phyloP scores from a whole-genome alignment of 2,113 vertebrate species.

The Todiramphus saurophagus region DNA sequence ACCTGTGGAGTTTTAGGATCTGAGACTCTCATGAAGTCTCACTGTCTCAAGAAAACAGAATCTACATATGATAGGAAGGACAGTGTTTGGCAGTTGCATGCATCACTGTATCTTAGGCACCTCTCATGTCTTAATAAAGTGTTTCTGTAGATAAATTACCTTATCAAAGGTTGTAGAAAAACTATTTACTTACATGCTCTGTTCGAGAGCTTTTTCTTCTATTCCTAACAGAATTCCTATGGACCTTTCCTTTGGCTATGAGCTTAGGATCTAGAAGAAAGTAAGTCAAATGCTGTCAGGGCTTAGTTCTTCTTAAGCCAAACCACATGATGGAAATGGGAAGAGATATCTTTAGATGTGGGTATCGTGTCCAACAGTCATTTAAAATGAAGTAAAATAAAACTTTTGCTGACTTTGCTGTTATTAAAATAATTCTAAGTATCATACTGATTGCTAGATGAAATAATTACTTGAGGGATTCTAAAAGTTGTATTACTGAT shows the following conservation, averaged over 20 bases:
- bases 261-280: neutral
- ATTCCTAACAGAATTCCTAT: neutral
- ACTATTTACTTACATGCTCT: neutral
- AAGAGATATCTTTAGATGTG: neutral
- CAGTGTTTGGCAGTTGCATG: neutral
- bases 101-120: neutral
- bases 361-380: neutral
- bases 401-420: neutral
- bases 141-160: neutral
- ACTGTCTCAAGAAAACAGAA: neutral
- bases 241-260: neutral
- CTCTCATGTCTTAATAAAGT: neutral
- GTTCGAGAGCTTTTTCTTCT: neutral
- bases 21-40: neutral
- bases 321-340: neutral
- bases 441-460: neutral
- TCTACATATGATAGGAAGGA: neutral
- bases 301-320: neutral
- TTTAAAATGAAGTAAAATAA: conserved; percentile 2
- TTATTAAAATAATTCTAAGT: neutral
- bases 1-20: neutral
- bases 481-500: neutral
- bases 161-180: neutral
- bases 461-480: neutral
- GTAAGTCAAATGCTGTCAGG: neutral